These are phyloP conservation scores for Bombus confusus DNA, from an alignment of 1,140 invertebrate genomes.

Conservation along the genomic window DNA sequence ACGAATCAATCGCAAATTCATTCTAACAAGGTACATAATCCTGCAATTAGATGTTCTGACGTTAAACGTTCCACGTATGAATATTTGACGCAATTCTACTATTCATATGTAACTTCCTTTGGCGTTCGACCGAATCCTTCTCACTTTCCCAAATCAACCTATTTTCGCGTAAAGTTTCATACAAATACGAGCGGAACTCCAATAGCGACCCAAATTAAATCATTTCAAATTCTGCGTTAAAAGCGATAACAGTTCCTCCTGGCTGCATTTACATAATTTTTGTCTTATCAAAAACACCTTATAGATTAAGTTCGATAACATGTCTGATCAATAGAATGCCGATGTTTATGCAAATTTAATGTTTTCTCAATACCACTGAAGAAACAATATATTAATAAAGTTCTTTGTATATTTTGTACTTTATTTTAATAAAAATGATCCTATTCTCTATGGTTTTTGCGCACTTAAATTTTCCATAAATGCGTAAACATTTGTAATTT, in stretches of 20 bases:
- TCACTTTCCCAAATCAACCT: neutral
- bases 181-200: neutral
- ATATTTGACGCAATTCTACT: neutral
- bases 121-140: neutral
- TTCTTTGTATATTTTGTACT: too few relatives aligned
- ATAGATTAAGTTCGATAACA: neutral
- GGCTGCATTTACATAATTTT: neutral
- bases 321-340: neutral
- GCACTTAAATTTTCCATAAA: neutral
- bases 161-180: neutral
- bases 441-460: too few relatives aligned
- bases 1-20: neutral
- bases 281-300: neutral
- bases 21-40: neutral
- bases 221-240: constrained; percentile 17
- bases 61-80: neutral
- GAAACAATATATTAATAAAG: too few relatives aligned
- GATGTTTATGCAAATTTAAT: neutral
- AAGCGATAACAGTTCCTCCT: neutral
- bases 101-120: neutral
- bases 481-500: neutral
- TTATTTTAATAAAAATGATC: too few relatives aligned
- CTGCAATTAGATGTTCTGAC: neutral
- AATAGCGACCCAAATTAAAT: constrained; percentile 9
- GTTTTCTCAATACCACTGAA: neutral